Base-by-base conservation (phyloP, 2,888 invertebrate genomes). In the Aporophyla lueneburgensis region DNA sequence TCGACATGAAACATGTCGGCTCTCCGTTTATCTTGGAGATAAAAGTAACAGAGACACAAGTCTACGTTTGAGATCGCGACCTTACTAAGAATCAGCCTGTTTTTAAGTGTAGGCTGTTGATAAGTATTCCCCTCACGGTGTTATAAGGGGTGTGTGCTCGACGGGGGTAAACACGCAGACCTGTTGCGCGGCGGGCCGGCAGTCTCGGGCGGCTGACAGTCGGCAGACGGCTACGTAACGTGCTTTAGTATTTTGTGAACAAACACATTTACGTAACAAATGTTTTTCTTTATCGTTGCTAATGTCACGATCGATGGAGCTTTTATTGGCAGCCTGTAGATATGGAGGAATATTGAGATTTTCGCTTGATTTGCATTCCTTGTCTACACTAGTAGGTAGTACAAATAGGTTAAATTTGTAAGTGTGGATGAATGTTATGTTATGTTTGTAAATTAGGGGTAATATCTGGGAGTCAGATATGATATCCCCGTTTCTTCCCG, bases 101-200 rank as follows among this genome's bases (percentile, higher is more conserved):
- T 80, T 86, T 77, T 70, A 73, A 80, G 79, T 73, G 76, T 79
- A 46, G 71, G 79, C 68, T 76, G 76, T 71, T 82, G 76, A 76
- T 87, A 87, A 84, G 80, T 87, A 87, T 87, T 88, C 88, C 53
- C 62, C 71, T 75, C 87, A 87, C 87, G 85, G 72, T 70, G 59
- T 66, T 74, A 73, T 74, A 72, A 58, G 67, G 59, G 76, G 76
- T 76, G 73, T 71, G 46, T 73, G 76, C 43, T 66, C 62, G 40
- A 61, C 33, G 66, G 59, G 77, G 67, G 79, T 76, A 83, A 81
- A 86, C 79, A 85, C 68, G 67, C 77, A 40, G 73, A 87, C 87
- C 85, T 87, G 87, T 87, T 87, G 87, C 88, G 73, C 53, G 59
- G 56, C 40, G 49, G 54, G 54, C 46, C 49, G 43, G 40, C 33